Evolutionary conservation across 2,113 vertebrate genomes (phyloP).

Genomic region (Myiopsitta monachus): DNA sequence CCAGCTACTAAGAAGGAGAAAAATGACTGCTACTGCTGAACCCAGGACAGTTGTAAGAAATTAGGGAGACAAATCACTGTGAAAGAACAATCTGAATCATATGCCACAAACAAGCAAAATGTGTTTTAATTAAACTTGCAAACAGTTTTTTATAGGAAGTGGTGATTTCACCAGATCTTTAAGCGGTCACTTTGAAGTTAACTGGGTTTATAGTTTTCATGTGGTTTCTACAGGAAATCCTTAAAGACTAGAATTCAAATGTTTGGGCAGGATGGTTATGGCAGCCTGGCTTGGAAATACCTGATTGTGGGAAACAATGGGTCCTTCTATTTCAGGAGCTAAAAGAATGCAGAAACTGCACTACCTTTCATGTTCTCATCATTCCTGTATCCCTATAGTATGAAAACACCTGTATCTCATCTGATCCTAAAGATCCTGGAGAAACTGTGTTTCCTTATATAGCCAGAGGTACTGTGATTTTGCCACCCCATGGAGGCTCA

Average conservation of each 20-base stretch:
- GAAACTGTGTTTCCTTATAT: background rate
- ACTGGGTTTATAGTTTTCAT: background rate
- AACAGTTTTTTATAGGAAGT: background rate
- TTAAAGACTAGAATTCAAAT: background rate
- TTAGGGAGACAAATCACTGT: background rate
- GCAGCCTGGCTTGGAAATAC: background rate
- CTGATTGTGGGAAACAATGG: background rate
- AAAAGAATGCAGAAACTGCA: background rate
- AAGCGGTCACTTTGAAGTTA: background rate
- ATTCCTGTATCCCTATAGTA: background rate
- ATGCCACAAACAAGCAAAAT: background rate
- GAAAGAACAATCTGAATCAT: background rate
- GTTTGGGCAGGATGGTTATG: background rate
- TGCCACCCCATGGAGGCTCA: accelerated
- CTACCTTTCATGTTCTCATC: background rate
- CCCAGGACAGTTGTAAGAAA: background rate
- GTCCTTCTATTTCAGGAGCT: background rate
- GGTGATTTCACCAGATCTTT: background rate
- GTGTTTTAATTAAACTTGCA: background rate
- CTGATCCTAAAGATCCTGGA: background rate
- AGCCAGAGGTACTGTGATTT: background rate
- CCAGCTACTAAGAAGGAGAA: too few relatives aligned
- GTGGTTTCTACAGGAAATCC: background rate
- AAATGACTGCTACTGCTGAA: too few relatives aligned
- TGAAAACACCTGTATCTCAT: background rate